Percentiles rank a stretch among this genome's conserved stretches.
phyloP scores from a whole-genome alignment of 2,797 vertebrate species.

The Cynodonichthys magdalenae region DNA sequence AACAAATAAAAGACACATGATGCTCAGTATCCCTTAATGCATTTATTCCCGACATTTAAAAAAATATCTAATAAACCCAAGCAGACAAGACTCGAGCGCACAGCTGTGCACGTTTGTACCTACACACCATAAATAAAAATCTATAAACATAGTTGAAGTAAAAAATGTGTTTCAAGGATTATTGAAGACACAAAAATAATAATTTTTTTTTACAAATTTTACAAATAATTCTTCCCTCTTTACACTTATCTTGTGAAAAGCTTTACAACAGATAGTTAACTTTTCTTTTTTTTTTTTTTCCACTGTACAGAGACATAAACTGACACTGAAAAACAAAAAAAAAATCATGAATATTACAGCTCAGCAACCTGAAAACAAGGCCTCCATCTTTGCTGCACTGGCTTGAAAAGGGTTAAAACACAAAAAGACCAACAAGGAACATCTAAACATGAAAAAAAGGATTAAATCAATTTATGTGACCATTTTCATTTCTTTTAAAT shows the following conservation, averaged over 20 bases:
- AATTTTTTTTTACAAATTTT: constrained; percentile 63
- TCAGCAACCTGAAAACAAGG: constrained; percentile 26
- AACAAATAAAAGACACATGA: neutral
- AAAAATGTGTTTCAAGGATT: constrained; percentile 64
- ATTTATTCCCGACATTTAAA: constrained; percentile 80
- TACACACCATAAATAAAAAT: constrained; percentile 79
- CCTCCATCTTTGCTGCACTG: constrained; percentile 11
- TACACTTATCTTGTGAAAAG: constrained; percentile 49
- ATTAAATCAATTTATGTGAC: neutral
- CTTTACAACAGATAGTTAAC: constrained; percentile 35
- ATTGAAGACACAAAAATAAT: constrained; percentile 68
- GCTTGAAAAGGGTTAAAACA: constrained; percentile 11
- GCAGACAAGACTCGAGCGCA: constrained; percentile 65
- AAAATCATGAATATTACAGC: neutral
- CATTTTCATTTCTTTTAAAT: neutral
- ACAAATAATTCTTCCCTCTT: constrained; percentile 51
- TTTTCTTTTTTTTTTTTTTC: constrained; percentile 11
- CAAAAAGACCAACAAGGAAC: neutral
- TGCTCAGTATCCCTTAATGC: constrained; percentile 54
- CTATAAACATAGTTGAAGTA: constrained; percentile 77
- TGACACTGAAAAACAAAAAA: neutral
- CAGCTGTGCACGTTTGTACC: constrained; percentile 66
- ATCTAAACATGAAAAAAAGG: constrained; percentile 4
- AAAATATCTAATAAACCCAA: constrained; percentile 80
- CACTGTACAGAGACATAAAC: constrained; percentile 23